Conservation (phyloP, 2,113 vertebrate genomes). For the Onychostoma macrolepis region DNA sequence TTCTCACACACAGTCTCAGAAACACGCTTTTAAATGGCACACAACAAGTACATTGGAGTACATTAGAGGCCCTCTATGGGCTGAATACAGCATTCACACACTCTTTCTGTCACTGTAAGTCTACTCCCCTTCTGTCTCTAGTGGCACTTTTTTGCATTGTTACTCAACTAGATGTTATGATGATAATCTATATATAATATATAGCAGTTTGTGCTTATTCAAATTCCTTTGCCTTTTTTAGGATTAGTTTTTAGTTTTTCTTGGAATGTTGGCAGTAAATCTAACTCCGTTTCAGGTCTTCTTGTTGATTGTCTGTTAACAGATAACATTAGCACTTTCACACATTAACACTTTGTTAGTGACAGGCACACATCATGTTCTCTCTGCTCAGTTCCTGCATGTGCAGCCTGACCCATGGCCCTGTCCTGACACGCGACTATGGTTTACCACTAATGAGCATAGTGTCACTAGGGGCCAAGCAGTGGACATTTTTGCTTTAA, state of each 20-base stretch:
- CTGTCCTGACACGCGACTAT: slow-evolving; percentile 67
- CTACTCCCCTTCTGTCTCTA: neutral
- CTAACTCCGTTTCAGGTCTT: neutral
- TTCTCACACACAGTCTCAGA: slow-evolving; percentile 1
- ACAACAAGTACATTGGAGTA: neutral
- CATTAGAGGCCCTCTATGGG: neutral
- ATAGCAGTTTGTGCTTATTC: neutral
- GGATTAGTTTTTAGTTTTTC: neutral
- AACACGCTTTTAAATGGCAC: neutral
- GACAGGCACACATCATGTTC: neutral
- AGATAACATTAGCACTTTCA: neutral
- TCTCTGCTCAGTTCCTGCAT: neutral
- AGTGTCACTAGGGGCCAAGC: slow-evolving; percentile 70
- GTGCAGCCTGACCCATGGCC: neutral
- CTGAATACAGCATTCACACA: slow-evolving; percentile 1
- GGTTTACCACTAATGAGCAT: slow-evolving; percentile 77
- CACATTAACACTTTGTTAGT: slow-evolving; percentile 1
- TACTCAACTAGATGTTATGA: neutral
- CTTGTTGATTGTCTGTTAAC: neutral
- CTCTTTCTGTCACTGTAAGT: neutral
- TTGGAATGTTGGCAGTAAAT: neutral
- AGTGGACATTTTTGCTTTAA: slow-evolving; percentile 81
- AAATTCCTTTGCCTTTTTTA: neutral
- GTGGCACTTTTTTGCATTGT: neutral
- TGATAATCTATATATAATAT: neutral